Percentiles rank a stretch among this genome's conserved stretches.
phyloP scores from a whole-genome alignment of 2,888 invertebrate species.

The Erebia aethiops region DNA sequence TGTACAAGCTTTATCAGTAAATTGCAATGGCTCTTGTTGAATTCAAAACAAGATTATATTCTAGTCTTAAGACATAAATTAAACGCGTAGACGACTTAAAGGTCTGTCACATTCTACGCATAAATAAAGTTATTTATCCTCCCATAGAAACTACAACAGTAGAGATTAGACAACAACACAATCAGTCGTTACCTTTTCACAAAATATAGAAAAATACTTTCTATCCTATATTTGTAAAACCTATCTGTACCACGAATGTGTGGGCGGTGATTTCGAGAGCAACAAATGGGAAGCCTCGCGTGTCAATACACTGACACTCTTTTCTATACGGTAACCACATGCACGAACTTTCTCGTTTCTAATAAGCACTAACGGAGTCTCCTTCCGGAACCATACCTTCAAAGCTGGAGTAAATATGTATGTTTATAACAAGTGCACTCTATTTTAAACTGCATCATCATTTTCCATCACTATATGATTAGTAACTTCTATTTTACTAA shows the following conservation, averaged over 20 bases:
- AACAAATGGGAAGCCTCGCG: slow-evolving; percentile 3
- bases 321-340: not conserved
- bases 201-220: too few relatives aligned
- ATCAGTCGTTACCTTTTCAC: too few relatives aligned
- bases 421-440: not conserved
- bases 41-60: slow-evolving; percentile 8
- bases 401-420: not conserved
- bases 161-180: too few relatives aligned
- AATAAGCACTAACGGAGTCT: not conserved
- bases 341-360: slow-evolving; percentile 2
- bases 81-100: not conserved
- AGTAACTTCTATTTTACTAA: not conserved
- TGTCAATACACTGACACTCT: slow-evolving; percentile 1
- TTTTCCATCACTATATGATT: not conserved
- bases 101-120: too few relatives aligned
- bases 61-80: not conserved
- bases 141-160: too few relatives aligned
- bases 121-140: too few relatives aligned
- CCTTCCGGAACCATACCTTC: not conserved
- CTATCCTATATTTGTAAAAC: too few relatives aligned
- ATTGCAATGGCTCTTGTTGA: not conserved
- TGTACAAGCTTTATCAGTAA: slow-evolving; percentile 7
- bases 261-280: slow-evolving; percentile 1
- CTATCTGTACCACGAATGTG: not conserved
- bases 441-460: not conserved